Evolutionary conservation across 2,888 invertebrate genomes (phyloP).

Genomic region (Barypeithes pellucidus): DNA sequence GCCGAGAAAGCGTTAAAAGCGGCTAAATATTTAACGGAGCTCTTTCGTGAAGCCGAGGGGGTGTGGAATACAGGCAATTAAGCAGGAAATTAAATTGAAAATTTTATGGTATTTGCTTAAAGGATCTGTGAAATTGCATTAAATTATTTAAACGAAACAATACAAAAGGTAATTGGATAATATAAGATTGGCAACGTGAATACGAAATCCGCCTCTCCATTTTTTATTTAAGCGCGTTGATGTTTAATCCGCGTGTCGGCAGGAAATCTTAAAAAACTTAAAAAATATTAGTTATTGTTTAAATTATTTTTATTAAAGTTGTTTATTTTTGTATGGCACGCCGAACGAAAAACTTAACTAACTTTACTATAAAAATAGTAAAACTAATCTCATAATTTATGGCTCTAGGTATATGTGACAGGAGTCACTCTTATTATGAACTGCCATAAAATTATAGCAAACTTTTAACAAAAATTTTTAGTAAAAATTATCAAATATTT

Average conservation of each 20-base stretch:
- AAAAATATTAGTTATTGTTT: not conserved
- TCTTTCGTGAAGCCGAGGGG: not conserved
- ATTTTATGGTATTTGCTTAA: constrained; percentile 12
- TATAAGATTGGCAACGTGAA: not conserved
- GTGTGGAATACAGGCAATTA: not conserved
- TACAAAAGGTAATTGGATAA: not conserved
- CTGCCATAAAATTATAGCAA: too few relatives aligned
- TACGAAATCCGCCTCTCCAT: not conserved
- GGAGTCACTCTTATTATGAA: too few relatives aligned
- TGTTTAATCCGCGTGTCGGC: not conserved
- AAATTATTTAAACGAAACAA: constrained; percentile 1
- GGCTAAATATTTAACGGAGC: constrained; percentile 12
- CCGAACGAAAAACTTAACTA: too few relatives aligned
- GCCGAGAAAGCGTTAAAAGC: constrained; percentile 8
- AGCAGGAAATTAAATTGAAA: constrained; percentile 6
- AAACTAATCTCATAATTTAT: too few relatives aligned
- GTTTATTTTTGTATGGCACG: too few relatives aligned
- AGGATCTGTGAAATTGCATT: not conserved
- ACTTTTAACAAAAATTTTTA: too few relatives aligned
- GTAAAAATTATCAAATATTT: too few relatives aligned
- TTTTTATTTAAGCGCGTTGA: not conserved
- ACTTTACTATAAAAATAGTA: too few relatives aligned
- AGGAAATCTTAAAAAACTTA: too few relatives aligned
- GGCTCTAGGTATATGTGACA: too few relatives aligned
- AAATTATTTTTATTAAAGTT: too few relatives aligned